phyloP scores from a whole-genome alignment of 2,113 vertebrate species.

The Pteruthius melanotis region DNA sequence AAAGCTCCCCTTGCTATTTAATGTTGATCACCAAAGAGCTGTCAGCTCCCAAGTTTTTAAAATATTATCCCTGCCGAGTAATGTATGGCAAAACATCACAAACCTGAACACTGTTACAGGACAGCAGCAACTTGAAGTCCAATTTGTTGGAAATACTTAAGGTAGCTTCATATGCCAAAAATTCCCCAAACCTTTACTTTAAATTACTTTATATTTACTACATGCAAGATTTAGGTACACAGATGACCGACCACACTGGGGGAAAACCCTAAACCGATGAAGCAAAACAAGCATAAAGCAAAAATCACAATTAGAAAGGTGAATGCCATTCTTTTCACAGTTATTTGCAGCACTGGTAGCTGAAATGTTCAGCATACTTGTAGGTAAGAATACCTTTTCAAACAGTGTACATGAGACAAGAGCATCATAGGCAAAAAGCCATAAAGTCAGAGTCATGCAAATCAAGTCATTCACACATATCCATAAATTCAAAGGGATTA shows the following conservation, averaged over 20 bases:
- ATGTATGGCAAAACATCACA: not conserved
- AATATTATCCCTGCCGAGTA: conserved; percentile 6
- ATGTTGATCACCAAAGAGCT: not conserved
- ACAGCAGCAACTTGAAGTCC: not conserved
- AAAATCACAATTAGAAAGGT: not conserved
- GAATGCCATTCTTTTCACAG: not conserved
- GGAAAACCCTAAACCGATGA: not conserved
- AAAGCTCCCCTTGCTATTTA: not conserved
- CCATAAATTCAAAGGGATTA: not conserved
- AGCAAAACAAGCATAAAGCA: not conserved
- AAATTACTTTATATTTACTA: not conserved
- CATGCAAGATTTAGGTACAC: fast-evolving
- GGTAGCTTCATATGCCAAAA: not conserved
- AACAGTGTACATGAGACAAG: not conserved
- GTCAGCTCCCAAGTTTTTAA: not conserved
- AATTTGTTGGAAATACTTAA: not conserved
- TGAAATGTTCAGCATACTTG: not conserved
- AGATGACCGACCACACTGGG: fast-evolving
- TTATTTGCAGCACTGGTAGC: not conserved
- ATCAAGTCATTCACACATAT: not conserved
- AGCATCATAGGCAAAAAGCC: not conserved
- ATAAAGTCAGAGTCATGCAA: not conserved
- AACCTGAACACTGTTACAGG: not conserved
- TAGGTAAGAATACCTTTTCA: not conserved
- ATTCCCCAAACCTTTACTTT: not conserved